phyloP scores from a whole-genome alignment of 2,797 vertebrate species.

The Chaunax sp. region DNA sequence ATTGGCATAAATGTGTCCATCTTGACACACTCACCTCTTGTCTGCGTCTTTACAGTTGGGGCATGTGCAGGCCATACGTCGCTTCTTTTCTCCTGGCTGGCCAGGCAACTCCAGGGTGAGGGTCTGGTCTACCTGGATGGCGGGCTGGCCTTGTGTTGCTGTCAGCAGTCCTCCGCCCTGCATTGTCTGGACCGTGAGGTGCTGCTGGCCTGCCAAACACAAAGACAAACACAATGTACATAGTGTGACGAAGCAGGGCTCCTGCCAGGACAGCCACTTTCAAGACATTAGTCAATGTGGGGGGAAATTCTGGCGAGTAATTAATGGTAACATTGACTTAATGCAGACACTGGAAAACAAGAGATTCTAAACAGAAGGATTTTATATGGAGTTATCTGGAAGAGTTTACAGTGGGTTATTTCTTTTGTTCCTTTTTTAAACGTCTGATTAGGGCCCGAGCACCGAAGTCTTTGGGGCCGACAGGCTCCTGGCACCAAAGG shows the following conservation, averaged over 20 bases:
- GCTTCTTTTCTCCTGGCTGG: constrained; percentile 91
- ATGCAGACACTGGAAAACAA: not conserved
- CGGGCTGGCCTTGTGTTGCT: constrained; percentile 83
- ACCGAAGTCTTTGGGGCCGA: too few species aligned
- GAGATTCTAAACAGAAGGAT: not conserved
- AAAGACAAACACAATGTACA: not conserved
- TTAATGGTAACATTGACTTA: not conserved
- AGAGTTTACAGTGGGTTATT: too few species aligned
- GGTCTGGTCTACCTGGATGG: constrained; percentile 93
- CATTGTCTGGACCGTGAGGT: constrained; percentile 93
- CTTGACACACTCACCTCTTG: constrained; percentile 84
- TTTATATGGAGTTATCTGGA: too few species aligned
- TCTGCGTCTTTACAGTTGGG: constrained; percentile 99
- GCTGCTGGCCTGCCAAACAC: constrained; percentile 91
- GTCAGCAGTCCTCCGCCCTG: constrained; percentile 93
- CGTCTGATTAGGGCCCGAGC: too few species aligned
- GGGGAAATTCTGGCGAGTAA: constrained; percentile 6
- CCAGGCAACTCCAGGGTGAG: constrained; percentile 89
- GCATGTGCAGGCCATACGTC: constrained; percentile 97
- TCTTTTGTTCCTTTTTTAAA: too few species aligned
- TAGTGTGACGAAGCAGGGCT: not conserved
- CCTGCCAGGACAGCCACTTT: not conserved
- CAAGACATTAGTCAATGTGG: not conserved
- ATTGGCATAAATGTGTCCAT: not conserved
- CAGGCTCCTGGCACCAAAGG: too few species aligned